Conservation (phyloP, 2,888 invertebrate species). For the Melipona beecheii region DNA sequence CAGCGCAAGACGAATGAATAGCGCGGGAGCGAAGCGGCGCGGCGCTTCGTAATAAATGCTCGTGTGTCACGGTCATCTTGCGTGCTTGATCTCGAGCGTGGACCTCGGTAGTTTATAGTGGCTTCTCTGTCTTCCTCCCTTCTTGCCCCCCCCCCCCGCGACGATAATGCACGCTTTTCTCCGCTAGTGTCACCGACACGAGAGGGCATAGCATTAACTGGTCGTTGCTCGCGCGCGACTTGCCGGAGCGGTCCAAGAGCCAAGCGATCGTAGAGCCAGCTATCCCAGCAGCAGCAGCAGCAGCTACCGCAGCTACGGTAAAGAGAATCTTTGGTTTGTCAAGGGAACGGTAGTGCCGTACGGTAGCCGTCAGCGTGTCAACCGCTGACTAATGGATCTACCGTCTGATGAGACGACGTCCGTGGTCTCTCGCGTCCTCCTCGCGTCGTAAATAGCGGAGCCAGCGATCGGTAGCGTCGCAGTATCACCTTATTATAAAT, state of each 20-base stretch:
- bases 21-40: constrained; percentile 18
- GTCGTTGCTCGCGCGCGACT: constrained; percentile 74
- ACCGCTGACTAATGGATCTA: constrained; percentile 78
- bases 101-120: constrained; percentile 64
- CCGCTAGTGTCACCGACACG: constrained; percentile 67
- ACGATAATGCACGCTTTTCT: constrained; percentile 76
- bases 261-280: constrained; percentile 39
- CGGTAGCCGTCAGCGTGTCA: constrained; percentile 75
- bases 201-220: constrained; percentile 78
- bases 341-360: constrained; percentile 67
- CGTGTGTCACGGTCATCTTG: constrained; percentile 66
- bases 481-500: constrained; percentile 75
- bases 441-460: constrained; percentile 60
- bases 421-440: constrained; percentile 52
- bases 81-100: constrained; percentile 65
- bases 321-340: constrained; percentile 64
- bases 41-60: constrained; percentile 69
- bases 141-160: constrained; percentile 7
- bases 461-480: constrained; percentile 65
- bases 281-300: constrained; percentile 1
- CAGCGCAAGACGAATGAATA: not conserved
- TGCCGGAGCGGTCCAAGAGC: constrained; percentile 24
- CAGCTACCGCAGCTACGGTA: constrained; percentile 10
- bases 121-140: constrained; percentile 49
- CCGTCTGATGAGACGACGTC: constrained; percentile 72